Evolutionary conservation across 2,113 vertebrate species (phyloP), one percentile per base, ranked within the genome.

Genomic region (Seriola aureovittata): DNA sequence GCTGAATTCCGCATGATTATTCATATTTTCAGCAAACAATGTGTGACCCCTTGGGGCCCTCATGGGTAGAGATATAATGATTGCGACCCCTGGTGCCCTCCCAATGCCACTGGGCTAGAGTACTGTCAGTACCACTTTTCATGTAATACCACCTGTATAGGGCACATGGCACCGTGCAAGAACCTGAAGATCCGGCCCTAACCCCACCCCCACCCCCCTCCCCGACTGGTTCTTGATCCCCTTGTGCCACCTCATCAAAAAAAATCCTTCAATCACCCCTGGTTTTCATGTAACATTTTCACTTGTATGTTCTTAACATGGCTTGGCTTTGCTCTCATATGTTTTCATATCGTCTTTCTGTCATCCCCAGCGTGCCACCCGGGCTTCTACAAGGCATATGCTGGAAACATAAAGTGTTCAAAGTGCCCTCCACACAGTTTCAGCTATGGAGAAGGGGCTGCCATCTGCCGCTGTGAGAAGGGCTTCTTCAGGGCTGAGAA

Each of bases 311-410:
- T 32, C 32, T 36, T 29, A 60, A 50, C 19, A 38, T 38, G 1
- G 7, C 10, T 5, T 60, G 5, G 17, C 17, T 55, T 2, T 54
- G 14, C 32, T 29, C 62, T 85, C 34, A 82, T 65, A 14, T 54
- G 5, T 25, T 62, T 4, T 44, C 38, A 29, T 54, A 23, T 75
- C 73, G 17, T 77, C 71, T 82, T 66, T 92, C 11, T 78, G 68
- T 80, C 78, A 36, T 91, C 93, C 84, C 55, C 93, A 99, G 98
- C 97, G 72, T 99, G 98, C 89, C 96, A 94, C 58, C 96, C 96
- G 70, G 97, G 97, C 88, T 98, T 98, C 94, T 99, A 98, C 93
- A 99, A 98, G 94, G 96, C 97, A 1, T 97, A 97, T 91, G 96
- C 97, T 76, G 98, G 97, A 63, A 99, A 98, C 71, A 95, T 96